phyloP scores from a whole-genome alignment of 35 echinoderm and acorn worm species.

The Heliocidaris tuberculata region DNA sequence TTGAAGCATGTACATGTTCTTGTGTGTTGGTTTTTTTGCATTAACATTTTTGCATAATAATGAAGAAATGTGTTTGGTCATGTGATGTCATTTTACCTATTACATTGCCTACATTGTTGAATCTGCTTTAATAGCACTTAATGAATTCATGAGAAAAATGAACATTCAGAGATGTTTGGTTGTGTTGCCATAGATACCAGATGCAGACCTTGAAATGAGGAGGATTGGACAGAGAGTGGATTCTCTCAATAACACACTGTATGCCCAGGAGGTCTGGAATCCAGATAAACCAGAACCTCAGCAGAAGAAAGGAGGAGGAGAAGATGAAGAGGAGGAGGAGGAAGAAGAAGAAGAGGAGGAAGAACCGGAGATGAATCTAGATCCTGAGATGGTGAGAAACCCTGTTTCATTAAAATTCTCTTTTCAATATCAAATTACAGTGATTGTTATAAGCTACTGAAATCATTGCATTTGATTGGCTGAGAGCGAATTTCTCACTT shows the following conservation, averaged over 20 bases:
- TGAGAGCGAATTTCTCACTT: too few relatives aligned
- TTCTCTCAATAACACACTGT: conserved; percentile 75
- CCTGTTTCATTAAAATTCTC: neutral
- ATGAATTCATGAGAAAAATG: too few relatives aligned
- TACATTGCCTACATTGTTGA: too few relatives aligned
- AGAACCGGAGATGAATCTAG: conserved; percentile 52
- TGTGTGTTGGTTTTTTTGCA: too few relatives aligned
- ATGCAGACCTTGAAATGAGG: conserved; percentile 75
- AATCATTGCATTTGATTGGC: too few relatives aligned
- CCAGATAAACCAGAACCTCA: conserved; percentile 75
- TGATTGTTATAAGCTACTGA: too few relatives aligned
- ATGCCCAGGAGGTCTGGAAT: conserved; percentile 88
- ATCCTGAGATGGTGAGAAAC: conserved; percentile 28
- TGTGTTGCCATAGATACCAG: conserved; percentile 65
- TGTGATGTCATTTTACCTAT: too few relatives aligned
- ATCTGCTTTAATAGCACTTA: too few relatives aligned
- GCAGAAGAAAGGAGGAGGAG: conserved; percentile 73
- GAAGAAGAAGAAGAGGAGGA: conserved; percentile 94
- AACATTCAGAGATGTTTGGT: neutral
- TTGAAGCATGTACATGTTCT: too few relatives aligned
- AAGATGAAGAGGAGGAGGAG: conserved; percentile 85
- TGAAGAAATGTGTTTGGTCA: too few relatives aligned
- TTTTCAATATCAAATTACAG: too few relatives aligned
- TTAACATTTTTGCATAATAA: too few relatives aligned
- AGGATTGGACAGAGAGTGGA: conserved; percentile 74